Evolutionary conservation across 2,113 vertebrate genomes (phyloP).

Genomic region (mouse (Mus musculus)): DNA sequence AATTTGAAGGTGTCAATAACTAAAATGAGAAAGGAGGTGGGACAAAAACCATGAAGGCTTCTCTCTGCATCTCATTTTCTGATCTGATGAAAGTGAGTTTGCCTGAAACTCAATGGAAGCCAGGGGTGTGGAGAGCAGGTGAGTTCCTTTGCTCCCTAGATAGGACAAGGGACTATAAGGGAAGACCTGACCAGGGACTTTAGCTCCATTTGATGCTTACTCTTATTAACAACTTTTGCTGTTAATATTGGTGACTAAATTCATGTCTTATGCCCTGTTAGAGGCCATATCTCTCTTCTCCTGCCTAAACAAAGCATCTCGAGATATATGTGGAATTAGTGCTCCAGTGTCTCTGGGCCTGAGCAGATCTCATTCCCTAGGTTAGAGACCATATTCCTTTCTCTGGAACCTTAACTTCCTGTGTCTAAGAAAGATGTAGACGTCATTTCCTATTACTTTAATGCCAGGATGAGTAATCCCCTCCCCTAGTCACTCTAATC

Average conservation of each 20-base stretch:
- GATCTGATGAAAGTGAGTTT: not conserved
- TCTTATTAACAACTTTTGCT: not conserved
- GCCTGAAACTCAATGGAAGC: not conserved
- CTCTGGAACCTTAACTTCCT: no score
- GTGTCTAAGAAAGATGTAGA: not conserved
- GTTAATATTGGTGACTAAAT: not conserved
- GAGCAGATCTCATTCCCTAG: not conserved
- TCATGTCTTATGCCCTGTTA: not conserved
- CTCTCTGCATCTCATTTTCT: not conserved
- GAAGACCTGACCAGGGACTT: not conserved
- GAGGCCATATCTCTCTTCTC: not conserved
- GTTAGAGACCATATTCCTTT: not conserved
- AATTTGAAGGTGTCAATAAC: not conserved
- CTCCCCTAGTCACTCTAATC: not conserved
- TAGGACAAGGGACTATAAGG: not conserved
- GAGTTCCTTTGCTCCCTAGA: not conserved
- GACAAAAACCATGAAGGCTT: not conserved
- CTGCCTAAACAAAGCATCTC: not conserved
- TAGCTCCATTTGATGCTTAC: not conserved
- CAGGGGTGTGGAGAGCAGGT: not conserved
- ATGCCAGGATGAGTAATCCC: not conserved
- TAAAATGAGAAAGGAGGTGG: not conserved
- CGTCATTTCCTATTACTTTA: not conserved
- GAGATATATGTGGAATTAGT: not conserved
- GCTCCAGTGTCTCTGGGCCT: not conserved